Evolutionary conservation across 2,797 vertebrate genomes (phyloP).

Genomic region (Darevskia nairensis): DNA sequence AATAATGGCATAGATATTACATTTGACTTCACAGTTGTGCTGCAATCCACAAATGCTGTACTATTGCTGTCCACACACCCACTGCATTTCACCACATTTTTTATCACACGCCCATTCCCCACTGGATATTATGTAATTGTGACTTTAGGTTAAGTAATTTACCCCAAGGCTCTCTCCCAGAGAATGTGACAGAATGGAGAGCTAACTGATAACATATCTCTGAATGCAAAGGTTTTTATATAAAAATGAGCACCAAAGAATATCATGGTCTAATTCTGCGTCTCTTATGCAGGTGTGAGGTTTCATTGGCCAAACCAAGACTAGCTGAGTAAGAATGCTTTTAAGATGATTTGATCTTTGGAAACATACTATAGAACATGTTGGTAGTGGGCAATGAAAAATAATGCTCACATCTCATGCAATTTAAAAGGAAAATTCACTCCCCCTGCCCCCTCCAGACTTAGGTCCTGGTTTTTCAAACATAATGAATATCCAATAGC

Average conservation of each 20-base stretch:
- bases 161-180: background rate
- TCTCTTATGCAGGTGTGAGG: background rate
- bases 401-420: background rate
- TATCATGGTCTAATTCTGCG: background rate
- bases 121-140: background rate
- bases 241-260: background rate
- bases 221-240: background rate
- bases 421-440: slow-evolving; percentile 21
- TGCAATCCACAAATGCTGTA: background rate
- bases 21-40: background rate
- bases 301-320: slow-evolving; percentile 6
- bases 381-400: slow-evolving; percentile 3
- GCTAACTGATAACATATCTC: background rate
- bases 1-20: background rate
- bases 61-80: background rate
- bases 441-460: background rate
- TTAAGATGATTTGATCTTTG: slow-evolving; percentile 7
- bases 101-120: background rate
- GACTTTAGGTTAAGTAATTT: slow-evolving; percentile 1
- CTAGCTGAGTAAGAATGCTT: slow-evolving; percentile 23
- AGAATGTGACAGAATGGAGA: background rate
- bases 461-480: background rate
- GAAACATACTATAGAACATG: slow-evolving; percentile 30
- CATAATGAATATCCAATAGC: background rate
- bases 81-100: background rate